Evolutionary conservation across 1,140 invertebrate species (phyloP).

Genomic region (Phenacoccus solenopsis): DNA sequence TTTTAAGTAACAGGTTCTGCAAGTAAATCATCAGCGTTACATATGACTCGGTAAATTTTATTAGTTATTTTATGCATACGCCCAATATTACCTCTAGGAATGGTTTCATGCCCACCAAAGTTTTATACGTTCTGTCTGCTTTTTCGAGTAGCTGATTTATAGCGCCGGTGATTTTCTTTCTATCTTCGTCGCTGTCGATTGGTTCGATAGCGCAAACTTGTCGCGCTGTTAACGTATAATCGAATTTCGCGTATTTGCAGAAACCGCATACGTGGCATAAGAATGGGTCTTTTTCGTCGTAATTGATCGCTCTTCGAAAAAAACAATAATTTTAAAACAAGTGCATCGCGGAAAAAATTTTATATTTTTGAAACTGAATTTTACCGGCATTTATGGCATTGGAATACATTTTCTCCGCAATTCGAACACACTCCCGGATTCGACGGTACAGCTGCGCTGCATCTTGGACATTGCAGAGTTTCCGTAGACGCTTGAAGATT

Average conservation of each 20-base stretch:
- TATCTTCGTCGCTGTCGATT: slow-evolving; percentile 92
- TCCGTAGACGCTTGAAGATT: slow-evolving; percentile 68
- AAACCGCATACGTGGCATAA: slow-evolving; percentile 96
- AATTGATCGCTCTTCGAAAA: slow-evolving; percentile 75
- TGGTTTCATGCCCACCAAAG: slow-evolving; percentile 77
- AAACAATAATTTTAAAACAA: slow-evolving; percentile 12
- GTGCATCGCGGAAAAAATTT: neutral
- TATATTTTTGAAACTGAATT: slow-evolving; percentile 11
- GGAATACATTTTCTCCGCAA: slow-evolving; percentile 97
- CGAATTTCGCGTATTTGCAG: slow-evolving; percentile 99
- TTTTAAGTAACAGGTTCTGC: slow-evolving; percentile 55
- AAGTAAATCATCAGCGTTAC: slow-evolving; percentile 23
- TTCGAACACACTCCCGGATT: slow-evolving; percentile 95
- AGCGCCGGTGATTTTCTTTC: slow-evolving; percentile 60
- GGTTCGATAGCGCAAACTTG: slow-evolving; percentile 92
- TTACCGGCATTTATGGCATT: slow-evolving; percentile 90
- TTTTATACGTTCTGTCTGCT: slow-evolving; percentile 85
- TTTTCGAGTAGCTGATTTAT: slow-evolving; percentile 86
- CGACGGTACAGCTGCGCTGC: slow-evolving; percentile 88
- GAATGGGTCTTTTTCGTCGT: slow-evolving; percentile 98
- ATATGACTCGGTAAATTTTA: neutral
- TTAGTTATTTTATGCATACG: neutral
- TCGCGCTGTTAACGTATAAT: slow-evolving; percentile 78
- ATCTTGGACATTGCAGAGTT: slow-evolving; percentile 89
- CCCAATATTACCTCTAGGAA: slow-evolving; percentile 54